Conservation (phyloP, 2,113 vertebrate species). For the Bettongia penicillata region DNA sequence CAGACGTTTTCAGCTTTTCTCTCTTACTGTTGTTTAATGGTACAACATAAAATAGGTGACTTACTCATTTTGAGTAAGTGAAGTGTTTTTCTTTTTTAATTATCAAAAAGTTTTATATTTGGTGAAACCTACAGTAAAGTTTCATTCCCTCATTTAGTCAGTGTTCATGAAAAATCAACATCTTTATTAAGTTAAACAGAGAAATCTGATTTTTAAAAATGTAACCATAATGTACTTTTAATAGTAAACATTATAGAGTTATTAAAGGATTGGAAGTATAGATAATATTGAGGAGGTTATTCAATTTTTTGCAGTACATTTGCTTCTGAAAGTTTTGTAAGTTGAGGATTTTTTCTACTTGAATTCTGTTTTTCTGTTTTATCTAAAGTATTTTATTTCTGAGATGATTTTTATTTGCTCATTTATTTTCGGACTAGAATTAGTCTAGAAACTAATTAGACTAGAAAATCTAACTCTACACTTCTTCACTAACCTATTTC, state of each 20-base stretch:
- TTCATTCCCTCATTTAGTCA: neutral
- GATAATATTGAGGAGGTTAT: neutral
- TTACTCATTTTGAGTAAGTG: neutral
- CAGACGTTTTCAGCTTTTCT: neutral
- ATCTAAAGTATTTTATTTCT: neutral
- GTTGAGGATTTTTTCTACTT: neutral
- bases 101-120: neutral
- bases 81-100: neutral
- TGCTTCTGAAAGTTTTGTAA: neutral
- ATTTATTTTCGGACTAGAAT: neutral
- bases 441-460: too few species aligned
- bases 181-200: neutral
- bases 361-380: neutral
- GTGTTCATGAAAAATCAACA: neutral
- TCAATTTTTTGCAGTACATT: neutral
- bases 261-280: neutral
- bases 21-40: neutral
- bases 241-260: neutral
- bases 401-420: neutral
- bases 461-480: too few species aligned
- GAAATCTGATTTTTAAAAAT: neutral
- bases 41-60: neutral
- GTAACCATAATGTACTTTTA: neutral
- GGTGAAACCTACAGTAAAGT: neutral
- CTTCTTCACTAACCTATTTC: too few species aligned